A percentile compares a stretch with the other conserved stretches of the same genome.
phyloP scores from a whole-genome alignment of 2,888 invertebrate genomes.

The Lepeophtheirus nordmannii region DNA sequence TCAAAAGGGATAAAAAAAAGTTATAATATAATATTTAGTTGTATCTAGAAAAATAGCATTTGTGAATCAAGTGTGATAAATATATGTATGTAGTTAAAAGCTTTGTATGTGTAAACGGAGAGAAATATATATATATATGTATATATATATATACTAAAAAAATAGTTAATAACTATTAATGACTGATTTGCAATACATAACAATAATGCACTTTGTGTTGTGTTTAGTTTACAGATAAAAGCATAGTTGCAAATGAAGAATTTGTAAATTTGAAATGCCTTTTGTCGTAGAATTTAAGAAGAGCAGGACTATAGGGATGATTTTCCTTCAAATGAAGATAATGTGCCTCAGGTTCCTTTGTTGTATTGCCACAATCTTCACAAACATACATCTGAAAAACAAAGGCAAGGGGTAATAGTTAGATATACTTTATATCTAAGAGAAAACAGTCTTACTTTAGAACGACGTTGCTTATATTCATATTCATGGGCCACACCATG shows the following conservation, averaged over 20 bases:
- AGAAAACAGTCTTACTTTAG: conserved; percentile 51
- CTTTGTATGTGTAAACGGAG: too few species aligned
- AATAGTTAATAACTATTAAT: too few species aligned
- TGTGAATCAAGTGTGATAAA: too few species aligned
- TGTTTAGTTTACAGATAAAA: conserved; percentile 45
- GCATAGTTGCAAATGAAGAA: conserved; percentile 80
- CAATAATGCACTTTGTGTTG: background rate
- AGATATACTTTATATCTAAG: background rate
- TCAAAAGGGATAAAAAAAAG: too few species aligned
- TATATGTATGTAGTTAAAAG: too few species aligned
- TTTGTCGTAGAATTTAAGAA: conserved; percentile 91
- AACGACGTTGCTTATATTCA: conserved; percentile 90
- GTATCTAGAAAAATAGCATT: too few species aligned
- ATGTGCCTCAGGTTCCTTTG: conserved; percentile 84
- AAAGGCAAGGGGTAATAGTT: background rate
- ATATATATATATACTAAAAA: too few species aligned
- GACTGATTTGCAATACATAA: too few species aligned
- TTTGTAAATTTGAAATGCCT: conserved; percentile 91
- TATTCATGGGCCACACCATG: conserved; percentile 90
- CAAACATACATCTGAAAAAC: conserved; percentile 78
- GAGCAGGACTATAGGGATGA: conserved; percentile 82
- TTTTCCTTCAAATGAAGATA: conserved; percentile 85
- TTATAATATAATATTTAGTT: too few species aligned
- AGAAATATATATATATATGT: too few species aligned
- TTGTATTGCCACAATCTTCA: conserved; percentile 96